phyloP scores from a whole-genome alignment of 92 coral and sea anemone genomes.

The Anthopleura xanthogrammica region DNA sequence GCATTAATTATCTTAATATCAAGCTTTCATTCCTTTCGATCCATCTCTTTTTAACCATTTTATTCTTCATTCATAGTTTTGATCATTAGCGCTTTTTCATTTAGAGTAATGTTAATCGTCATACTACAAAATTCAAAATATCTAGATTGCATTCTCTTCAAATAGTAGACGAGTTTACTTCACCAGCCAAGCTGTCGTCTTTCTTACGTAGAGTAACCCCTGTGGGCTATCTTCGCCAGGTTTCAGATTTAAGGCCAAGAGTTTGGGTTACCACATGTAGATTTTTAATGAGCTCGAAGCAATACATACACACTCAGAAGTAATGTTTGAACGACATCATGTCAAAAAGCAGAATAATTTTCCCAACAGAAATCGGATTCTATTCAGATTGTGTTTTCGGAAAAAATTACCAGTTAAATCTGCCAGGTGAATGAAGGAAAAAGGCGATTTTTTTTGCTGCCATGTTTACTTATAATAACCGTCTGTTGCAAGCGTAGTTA shows the following conservation, averaged over 20 bases:
- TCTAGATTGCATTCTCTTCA: not conserved
- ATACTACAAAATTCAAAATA: not conserved
- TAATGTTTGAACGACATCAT: not conserved
- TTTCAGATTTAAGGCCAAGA: slow-evolving; percentile 20
- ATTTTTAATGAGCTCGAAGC: slow-evolving; percentile 23
- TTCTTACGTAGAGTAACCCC: not conserved
- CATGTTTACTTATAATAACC: slow-evolving; percentile 1
- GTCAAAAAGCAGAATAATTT: not conserved
- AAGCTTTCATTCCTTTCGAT: not conserved
- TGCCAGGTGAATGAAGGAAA: not conserved
- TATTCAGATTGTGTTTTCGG: not conserved
- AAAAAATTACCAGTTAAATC: not conserved
- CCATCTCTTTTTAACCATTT: not conserved
- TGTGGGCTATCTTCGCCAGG: not conserved
- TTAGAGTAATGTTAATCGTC: not conserved
- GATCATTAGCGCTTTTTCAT: not conserved
- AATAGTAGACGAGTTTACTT: not conserved
- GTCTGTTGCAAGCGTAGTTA: not conserved
- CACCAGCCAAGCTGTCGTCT: not conserved
- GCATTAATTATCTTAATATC: not conserved
- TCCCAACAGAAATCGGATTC: not conserved
- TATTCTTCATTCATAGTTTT: not conserved
- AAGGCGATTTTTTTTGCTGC: not conserved
- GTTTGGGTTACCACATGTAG: slow-evolving; percentile 29
- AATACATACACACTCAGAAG: not conserved